Percentiles rank a stretch among this genome's conserved stretches.
These are phyloP conservation scores for Cassiopea xamachana DNA, from an alignment of 30 jellyfish, hydroid and myxozoan species.

Conservation along the genomic window DNA sequence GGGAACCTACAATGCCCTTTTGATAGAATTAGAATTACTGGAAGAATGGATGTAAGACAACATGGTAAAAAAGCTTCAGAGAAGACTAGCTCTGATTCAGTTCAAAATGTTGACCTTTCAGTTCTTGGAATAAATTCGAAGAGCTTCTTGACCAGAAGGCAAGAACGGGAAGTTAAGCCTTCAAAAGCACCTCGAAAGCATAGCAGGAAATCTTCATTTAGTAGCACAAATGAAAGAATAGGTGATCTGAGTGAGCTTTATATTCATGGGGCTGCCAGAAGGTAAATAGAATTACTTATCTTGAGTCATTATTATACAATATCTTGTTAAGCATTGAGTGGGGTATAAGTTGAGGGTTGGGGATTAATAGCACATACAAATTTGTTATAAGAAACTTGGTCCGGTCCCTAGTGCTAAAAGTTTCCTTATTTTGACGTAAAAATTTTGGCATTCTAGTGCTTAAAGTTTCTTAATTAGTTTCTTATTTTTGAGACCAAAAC, in stretches of 20 bases:
- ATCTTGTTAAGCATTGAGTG: too few relatives aligned
- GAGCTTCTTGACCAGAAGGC: not conserved
- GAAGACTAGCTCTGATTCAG: not conserved
- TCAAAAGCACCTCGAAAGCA: slow-evolving; percentile 17
- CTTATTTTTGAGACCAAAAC: too few relatives aligned
- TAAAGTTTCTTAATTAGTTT: too few relatives aligned
- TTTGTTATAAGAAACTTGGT: too few relatives aligned
- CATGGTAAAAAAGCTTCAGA: not conserved
- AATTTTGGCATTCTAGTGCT: too few relatives aligned
- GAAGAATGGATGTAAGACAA: not conserved
- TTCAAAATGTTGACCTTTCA: slow-evolving; percentile 13
- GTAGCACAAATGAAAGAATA: not conserved
- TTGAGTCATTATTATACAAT: not conserved
- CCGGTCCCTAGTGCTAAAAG: too few relatives aligned
- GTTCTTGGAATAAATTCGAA: slow-evolving; percentile 52
- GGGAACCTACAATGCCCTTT: slow-evolving; percentile 48
- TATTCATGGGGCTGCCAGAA: slow-evolving; percentile 26
- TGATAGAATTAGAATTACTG: slow-evolving; percentile 28
- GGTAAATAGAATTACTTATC: not conserved
- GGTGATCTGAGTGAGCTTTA: slow-evolving; percentile 12
- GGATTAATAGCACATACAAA: too few relatives aligned
- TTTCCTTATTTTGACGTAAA: too few relatives aligned
- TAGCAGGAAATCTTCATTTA: slow-evolving; percentile 4
- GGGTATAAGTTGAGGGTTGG: too few relatives aligned
- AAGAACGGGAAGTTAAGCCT: not conserved